Base-by-base conservation (phyloP, 2,113 vertebrate genomes). In the Nycticryphes semicollaris region DNA sequence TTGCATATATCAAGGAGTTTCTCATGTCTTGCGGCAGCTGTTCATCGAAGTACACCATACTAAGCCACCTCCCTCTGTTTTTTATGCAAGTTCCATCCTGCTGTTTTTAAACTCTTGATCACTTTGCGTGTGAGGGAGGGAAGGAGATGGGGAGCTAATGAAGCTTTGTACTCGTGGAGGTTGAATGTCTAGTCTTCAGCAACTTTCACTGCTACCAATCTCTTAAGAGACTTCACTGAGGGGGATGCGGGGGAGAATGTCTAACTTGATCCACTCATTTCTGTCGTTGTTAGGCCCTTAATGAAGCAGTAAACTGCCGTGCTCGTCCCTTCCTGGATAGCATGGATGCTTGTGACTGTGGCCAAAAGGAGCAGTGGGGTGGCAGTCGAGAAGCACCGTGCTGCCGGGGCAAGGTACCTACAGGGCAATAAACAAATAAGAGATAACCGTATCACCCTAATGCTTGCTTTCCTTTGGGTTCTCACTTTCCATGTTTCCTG, bases 111-210 rank as follows among this genome's bases (percentile, higher is more conserved):
- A 27, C 67, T 10, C 50, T 87, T 87, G 37, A 54, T 66, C 50
- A 27, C 28, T 50, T 31, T 41, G 41, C 6, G 3, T 4, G 6
- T 0, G 1, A 70, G 37, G 57, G 28, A 63, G 33, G 30, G 28
- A 63, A 30, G 27, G 20, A 60, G 16, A 2, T 39, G 9, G 16
- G 59, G 24, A 77, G 15, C 33, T 77, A 10, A 21, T 9, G 72
- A 80, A 48, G 41, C n/a, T n/a, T 78, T 87, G 15, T 24, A 2
- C 6, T 77, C 9, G 0, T 23, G 50, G 33, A 48, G 56, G 6
- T 7, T 14, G 43, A 35, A 33, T 24, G 10, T 77, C 25, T 60
- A 9, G 7, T 43, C 47, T 57, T 24, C n/a, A 45, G 39, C 20
- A 28, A 33, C 35, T 57, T 57, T 17, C 17, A 56, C 50, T 21